Evolutionary conservation across 2,888 invertebrate species (phyloP).

Genomic region (Cephonodes hylas): DNA sequence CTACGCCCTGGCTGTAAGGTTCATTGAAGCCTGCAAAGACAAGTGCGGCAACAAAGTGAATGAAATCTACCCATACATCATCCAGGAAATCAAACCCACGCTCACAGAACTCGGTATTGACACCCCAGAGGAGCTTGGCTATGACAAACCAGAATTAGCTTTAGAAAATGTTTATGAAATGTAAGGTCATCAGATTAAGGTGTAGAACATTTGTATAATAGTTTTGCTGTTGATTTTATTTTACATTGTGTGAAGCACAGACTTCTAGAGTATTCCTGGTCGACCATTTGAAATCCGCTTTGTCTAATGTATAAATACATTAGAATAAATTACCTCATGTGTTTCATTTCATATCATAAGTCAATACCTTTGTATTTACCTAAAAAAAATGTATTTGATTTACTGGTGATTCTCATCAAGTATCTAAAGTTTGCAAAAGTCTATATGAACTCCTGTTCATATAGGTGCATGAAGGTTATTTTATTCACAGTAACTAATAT

Average conservation of each 20-base stretch:
- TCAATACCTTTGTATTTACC: background rate
- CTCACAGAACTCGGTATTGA: conserved; percentile 95
- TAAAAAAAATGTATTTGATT: too few species aligned
- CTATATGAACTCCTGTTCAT: too few species aligned
- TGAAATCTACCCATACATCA: conserved; percentile 92
- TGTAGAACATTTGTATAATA: conserved; percentile 74
- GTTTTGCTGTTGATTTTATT: conserved; percentile 69
- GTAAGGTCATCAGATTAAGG: conserved; percentile 63
- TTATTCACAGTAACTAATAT: too few species aligned
- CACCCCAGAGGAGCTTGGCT: conserved; percentile 97
- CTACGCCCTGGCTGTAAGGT: conserved; percentile 94
- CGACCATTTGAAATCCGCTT: conserved; percentile 50
- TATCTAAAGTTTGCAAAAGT: too few species aligned
- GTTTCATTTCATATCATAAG: conserved; percentile 45
- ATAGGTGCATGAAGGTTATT: too few species aligned
- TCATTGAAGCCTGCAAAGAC: conserved; percentile 94
- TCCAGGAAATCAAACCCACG: conserved; percentile 95
- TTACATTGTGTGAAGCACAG: conserved; percentile 52
- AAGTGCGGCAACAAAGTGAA: conserved; percentile 90
- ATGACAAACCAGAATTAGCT: conserved; percentile 97
- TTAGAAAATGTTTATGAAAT: conserved; percentile 87
- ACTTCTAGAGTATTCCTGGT: conserved; percentile 49
- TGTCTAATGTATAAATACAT: conserved; percentile 63
- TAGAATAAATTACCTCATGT: conserved; percentile 38
- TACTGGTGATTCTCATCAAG: too few species aligned